Conservation (phyloP, 2,113 vertebrate species). For the Phoxinus phoxinus region DNA sequence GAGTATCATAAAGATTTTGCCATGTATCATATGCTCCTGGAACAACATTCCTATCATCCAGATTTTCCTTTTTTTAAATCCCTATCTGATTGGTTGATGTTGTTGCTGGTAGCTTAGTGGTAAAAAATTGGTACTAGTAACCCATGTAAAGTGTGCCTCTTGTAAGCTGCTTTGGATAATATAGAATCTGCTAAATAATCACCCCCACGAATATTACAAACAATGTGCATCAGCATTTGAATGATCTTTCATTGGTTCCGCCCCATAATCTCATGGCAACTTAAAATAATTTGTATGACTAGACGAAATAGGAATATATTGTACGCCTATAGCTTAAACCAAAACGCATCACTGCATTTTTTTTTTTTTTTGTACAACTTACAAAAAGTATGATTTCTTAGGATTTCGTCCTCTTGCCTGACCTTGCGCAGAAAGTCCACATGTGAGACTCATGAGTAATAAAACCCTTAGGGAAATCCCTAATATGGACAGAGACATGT, state of each 20-base stretch:
- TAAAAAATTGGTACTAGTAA: neutral
- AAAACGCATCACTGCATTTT: neutral
- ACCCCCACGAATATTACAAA: neutral
- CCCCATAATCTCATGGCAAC: neutral
- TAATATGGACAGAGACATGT: too few relatives aligned
- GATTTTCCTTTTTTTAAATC: neutral
- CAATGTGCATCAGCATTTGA: neutral
- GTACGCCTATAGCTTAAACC: neutral
- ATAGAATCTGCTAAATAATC: neutral
- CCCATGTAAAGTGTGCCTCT: neutral
- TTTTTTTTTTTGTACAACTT: neutral
- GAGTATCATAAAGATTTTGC: neutral
- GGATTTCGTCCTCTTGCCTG: too few relatives aligned
- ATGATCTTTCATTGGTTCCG: neutral
- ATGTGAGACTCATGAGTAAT: too few relatives aligned
- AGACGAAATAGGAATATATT: neutral
- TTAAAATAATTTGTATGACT: neutral
- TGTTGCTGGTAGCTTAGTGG: neutral
- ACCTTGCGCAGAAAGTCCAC: too few relatives aligned
- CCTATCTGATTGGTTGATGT: neutral
- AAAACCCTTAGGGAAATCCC: too few relatives aligned
- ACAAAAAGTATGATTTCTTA: too few relatives aligned
- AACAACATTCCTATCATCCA: neutral
- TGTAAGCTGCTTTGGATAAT: conserved; percentile 4
- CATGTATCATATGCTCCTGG: neutral